These are phyloP conservation scores for Microtus ochrogaster DNA, from an alignment of 2,113 vertebrate species.

Conservation along the genomic window DNA sequence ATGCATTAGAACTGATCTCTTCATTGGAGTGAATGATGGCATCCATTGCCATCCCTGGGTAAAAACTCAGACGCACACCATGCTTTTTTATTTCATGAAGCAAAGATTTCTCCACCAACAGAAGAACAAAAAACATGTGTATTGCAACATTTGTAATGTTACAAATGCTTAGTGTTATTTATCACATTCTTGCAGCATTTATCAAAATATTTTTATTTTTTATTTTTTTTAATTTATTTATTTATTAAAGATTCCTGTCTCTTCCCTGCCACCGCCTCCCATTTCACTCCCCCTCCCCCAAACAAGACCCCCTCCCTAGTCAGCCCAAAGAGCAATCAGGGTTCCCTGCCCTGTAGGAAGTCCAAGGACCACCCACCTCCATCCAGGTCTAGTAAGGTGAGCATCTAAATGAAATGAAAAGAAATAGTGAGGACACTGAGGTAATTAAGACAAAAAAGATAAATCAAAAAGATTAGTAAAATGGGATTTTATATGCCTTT, in stretches of 20 bases:
- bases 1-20: slow-evolving; percentile 24
- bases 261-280: no score
- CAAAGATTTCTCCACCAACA: background rate
- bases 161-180: slow-evolving; percentile 34
- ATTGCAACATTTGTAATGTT: background rate
- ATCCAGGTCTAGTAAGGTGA: no score
- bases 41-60: background rate
- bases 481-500: background rate
- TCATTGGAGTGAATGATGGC: slow-evolving; percentile 7
- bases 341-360: no score
- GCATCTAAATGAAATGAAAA: background rate
- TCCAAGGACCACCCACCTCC: no score
- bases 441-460: background rate
- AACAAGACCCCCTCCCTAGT: no score
- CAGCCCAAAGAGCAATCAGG: no score
- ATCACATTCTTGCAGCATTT: slow-evolving; percentile 16
- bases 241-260: no score
- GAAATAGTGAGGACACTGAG: background rate
- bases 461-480: slow-evolving; percentile 40
- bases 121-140: background rate
- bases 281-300: no score
- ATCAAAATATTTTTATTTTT: slow-evolving; percentile 9
- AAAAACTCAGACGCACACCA: background rate
- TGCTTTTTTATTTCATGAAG: slow-evolving; percentile 17
- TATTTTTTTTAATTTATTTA: no score